Conservation (phyloP, 1,140 invertebrate genomes). For the Scaptomyza hsui region DNA sequence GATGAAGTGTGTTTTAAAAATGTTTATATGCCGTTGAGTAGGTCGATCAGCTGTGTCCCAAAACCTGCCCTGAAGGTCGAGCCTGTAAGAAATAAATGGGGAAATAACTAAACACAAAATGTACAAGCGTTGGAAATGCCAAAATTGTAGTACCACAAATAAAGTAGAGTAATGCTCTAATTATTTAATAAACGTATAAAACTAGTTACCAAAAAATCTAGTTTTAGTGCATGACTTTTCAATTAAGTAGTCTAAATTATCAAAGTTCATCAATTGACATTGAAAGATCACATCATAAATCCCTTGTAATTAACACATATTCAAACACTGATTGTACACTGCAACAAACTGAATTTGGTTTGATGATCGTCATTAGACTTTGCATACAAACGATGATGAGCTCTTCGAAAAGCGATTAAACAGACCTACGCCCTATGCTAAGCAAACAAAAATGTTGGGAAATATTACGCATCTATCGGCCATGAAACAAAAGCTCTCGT, state of each 20-base stretch:
- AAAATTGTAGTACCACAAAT: conserved; percentile 9
- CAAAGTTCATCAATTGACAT: conserved; percentile 36
- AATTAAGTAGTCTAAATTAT: conserved; percentile 21
- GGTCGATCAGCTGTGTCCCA: conserved; percentile 43
- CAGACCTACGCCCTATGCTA: conserved; percentile 39
- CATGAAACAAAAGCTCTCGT: conserved; percentile 38
- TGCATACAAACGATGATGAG: conserved; percentile 9
- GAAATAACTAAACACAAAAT: conserved; percentile 7
- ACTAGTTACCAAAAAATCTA: conserved; percentile 4
- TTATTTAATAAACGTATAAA: not conserved
- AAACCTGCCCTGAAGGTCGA: conserved; percentile 41
- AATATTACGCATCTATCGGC: conserved; percentile 24
- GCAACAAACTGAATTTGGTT: conserved; percentile 16
- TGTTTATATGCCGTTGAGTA: conserved; percentile 51
- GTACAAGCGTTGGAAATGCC: conserved; percentile 8
- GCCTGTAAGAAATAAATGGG: conserved; percentile 27
- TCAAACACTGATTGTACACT: conserved; percentile 17
- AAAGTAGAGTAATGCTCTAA: not conserved
- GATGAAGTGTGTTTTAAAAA: conserved; percentile 57
- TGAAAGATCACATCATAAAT: conserved; percentile 25
- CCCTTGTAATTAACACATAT: conserved; percentile 34
- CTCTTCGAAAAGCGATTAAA: conserved; percentile 5
- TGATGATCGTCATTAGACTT: conserved; percentile 7
- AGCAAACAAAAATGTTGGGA: conserved; percentile 9
- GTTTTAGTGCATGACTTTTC: conserved; percentile 15